Evolutionary conservation across 2,888 invertebrate species (phyloP), one percentile per base, ranked within the genome.

Genomic region (Abscondita cerata): DNA sequence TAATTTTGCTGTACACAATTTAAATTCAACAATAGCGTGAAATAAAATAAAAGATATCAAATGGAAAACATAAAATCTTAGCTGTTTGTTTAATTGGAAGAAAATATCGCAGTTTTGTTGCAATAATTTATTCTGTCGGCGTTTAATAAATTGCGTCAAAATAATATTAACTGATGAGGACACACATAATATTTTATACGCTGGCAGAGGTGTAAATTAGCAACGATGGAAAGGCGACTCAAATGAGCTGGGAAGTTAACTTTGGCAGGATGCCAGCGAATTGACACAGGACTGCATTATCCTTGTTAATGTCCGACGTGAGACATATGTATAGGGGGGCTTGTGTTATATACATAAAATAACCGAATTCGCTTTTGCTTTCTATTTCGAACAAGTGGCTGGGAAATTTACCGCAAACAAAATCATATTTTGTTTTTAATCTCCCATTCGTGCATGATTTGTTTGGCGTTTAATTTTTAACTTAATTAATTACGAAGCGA

Each of bases 251-350:
- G 54, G 52, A 57, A 62, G 54, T 58, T 59, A 62, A 52, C 56
- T 62, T 59, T 65, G 65, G 62, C 65, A 53, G 56, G 36, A 56
- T 56, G 65, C 65, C 65, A 65, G 50, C 20, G 59, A 52, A 65
- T 65, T 59, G 65, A 58, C 65, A 65, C 56, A 62, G 59, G 62
- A 65, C 65, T 62, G 56, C 56, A 65, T 65, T 62, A 59, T 65
- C 65, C 65, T 65, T 54, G 65, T 65, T 62, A 60, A 65, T 61
- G 62, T 58, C 61, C 54, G 59, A 52, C 59, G 50, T 59, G 59
- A 62, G 58, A 62, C 58, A 59, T 54, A 59, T 59, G 57, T 62
- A 53, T n/a, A n/a, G n/a, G n/a, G 53, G 59, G 53, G 52, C 48
- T 12, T n/a, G n/a, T n/a, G 9, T 41, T 19, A 41, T 41, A 38